Evolutionary conservation across 92 coral and sea anemone genomes (phyloP).

Genomic region (Porites cylindrica): DNA sequence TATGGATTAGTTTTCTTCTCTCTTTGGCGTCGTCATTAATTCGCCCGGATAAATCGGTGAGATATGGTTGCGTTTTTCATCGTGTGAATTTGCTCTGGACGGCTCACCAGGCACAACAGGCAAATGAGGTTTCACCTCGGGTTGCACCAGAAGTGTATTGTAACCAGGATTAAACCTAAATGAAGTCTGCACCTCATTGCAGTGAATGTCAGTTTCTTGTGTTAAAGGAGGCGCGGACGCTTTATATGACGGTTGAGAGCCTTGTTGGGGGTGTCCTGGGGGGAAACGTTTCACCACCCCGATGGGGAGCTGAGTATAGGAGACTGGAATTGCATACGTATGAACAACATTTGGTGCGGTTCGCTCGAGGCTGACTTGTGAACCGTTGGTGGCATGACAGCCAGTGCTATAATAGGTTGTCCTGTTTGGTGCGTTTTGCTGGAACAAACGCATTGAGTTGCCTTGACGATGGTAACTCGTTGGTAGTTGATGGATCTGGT

Average conservation of each 20-base stretch:
- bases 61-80: neutral
- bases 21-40: neutral
- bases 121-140: constrained; percentile 67
- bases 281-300: constrained; percentile 29
- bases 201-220: constrained; percentile 18
- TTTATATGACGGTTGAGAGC: constrained; percentile 24
- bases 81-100: neutral
- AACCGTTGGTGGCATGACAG: constrained; percentile 2
- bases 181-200: constrained; percentile 39
- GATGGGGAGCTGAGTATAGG: constrained; percentile 46
- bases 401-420: constrained; percentile 8
- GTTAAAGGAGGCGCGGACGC: constrained; percentile 18
- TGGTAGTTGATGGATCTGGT: constrained; percentile 10
- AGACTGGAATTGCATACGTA: constrained; percentile 38
- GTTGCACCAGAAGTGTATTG: constrained; percentile 67
- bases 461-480: neutral
- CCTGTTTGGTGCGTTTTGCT: constrained; percentile 1
- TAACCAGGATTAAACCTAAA: constrained; percentile 71
- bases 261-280: constrained; percentile 53
- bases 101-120: constrained; percentile 72
- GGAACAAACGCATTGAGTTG: neutral
- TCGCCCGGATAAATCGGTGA: constrained; percentile 1
- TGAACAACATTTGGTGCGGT: constrained; percentile 10
- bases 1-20: constrained; percentile 6
- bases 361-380: neutral